A percentile compares a stretch with the other conserved stretches of the same genome.
phyloP scores from a whole-genome alignment of 2,113 vertebrate species.

The Datnioides undecimradiatus region DNA sequence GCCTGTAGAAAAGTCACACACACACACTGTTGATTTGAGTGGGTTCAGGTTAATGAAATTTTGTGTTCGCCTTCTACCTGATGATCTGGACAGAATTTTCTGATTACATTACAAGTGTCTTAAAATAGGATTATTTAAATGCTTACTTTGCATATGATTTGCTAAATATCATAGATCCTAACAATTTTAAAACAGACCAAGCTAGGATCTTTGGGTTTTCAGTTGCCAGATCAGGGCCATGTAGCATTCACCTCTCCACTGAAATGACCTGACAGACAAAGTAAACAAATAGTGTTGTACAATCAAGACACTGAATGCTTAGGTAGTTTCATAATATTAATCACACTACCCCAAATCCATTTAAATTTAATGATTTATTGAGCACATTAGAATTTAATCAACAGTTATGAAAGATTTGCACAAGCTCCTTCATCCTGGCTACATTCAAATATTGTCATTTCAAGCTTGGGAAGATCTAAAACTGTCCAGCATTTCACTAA shows the following conservation, averaged over 20 bases:
- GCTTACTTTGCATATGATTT: neutral
- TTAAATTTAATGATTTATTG: constrained; percentile 56
- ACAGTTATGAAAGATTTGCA: constrained; percentile 50
- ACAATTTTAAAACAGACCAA: neutral
- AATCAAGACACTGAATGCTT: constrained; percentile 23
- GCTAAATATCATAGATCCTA: neutral
- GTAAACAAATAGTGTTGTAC: constrained; percentile 11
- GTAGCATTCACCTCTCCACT: neutral
- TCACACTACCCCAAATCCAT: constrained; percentile 32
- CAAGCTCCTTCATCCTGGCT: constrained; percentile 31
- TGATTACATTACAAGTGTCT: neutral
- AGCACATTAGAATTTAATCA: constrained; percentile 53
- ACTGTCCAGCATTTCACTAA: constrained; percentile 54
- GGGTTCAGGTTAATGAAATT: neutral
- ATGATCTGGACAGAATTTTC: neutral
- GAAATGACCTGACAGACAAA: neutral
- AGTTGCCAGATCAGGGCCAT: neutral
- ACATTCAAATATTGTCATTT: constrained; percentile 55
- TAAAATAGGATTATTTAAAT: neutral
- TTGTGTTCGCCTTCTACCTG: too few relatives aligned
- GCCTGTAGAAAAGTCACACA: too few relatives aligned
- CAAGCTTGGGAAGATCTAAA: constrained; percentile 52
- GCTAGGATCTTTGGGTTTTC: neutral
- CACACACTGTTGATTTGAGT: neutral
- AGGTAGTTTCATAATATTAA: constrained; percentile 40